phyloP scores from a whole-genome alignment of 2,113 vertebrate genomes.

The Psittacula cyanocephala region DNA sequence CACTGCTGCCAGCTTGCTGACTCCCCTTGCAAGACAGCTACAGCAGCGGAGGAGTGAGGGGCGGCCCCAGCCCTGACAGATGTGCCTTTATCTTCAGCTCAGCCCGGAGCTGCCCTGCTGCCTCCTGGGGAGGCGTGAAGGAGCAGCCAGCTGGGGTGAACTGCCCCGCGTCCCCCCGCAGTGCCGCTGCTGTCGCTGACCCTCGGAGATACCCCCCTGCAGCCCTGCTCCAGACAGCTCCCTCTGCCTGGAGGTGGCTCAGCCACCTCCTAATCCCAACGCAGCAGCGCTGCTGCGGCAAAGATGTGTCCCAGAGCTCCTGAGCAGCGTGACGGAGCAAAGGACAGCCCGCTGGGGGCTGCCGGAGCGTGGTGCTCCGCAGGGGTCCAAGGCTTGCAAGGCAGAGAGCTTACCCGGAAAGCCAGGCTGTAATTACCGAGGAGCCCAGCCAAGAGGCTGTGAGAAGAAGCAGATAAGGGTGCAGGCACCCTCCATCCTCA shows the following conservation, averaged over 20 bases:
- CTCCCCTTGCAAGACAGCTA: not conserved
- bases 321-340: not conserved
- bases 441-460: not conserved
- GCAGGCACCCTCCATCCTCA: constrained; percentile 1
- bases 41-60: fast-evolving
- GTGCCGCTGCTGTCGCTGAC: fast-evolving
- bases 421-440: not conserved
- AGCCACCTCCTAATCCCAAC: not conserved
- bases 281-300: not conserved
- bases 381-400: not conserved
- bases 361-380: not conserved
- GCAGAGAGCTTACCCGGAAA: not conserved
- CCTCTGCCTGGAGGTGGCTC: not conserved
- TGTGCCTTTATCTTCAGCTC: not conserved
- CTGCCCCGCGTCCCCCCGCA: fast-evolving
- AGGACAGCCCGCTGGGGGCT: not conserved
- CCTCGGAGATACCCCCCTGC: not conserved
- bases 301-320: not conserved
- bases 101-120: not conserved
- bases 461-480: constrained; percentile 18
- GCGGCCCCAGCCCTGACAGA: not conserved
- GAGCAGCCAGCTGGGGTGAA: not conserved
- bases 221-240: not conserved
- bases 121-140: fast-evolving
- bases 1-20: not conserved